Evolutionary conservation across 2,797 vertebrate genomes (phyloP).

Genomic region (Lepilemur septentrionalis): DNA sequence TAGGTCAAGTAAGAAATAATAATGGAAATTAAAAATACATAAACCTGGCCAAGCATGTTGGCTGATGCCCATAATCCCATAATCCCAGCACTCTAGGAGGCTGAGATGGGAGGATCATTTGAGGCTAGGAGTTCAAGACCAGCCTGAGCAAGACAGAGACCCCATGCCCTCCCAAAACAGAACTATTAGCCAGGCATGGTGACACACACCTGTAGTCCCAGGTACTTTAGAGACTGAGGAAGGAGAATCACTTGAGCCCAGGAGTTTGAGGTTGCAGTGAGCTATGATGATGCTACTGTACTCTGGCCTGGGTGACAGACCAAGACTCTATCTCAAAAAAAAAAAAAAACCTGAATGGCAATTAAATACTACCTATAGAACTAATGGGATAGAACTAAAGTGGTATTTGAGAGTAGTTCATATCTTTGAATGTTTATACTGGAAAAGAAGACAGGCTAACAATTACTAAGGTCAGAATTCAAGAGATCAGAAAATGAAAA

Average conservation of each 20-base stretch:
- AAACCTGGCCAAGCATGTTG: neutral
- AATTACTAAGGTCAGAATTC: neutral
- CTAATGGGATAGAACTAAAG: neutral
- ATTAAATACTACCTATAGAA: neutral
- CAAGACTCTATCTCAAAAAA: too few relatives aligned
- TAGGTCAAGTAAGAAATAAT: neutral
- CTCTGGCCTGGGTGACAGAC: neutral
- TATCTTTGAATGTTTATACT: neutral
- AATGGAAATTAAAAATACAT: neutral
- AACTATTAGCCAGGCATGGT: neutral
- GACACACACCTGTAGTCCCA: neutral
- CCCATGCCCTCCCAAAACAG: neutral
- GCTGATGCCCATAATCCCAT: neutral
- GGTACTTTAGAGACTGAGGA: neutral
- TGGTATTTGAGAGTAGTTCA: neutral
- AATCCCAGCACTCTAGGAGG: neutral
- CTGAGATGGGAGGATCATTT: neutral
- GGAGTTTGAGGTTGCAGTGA: neutral
- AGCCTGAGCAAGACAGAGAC: neutral
- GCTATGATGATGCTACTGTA: neutral
- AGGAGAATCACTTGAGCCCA: neutral
- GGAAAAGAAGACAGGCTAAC: neutral
- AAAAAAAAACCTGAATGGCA: neutral
- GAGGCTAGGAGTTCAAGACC: neutral
- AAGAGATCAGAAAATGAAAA: neutral